Percentiles rank a stretch among this genome's conserved stretches.
Conservation (phyloP, 2,888 invertebrate species). For the Ommatoiulus sabulosus region DNA sequence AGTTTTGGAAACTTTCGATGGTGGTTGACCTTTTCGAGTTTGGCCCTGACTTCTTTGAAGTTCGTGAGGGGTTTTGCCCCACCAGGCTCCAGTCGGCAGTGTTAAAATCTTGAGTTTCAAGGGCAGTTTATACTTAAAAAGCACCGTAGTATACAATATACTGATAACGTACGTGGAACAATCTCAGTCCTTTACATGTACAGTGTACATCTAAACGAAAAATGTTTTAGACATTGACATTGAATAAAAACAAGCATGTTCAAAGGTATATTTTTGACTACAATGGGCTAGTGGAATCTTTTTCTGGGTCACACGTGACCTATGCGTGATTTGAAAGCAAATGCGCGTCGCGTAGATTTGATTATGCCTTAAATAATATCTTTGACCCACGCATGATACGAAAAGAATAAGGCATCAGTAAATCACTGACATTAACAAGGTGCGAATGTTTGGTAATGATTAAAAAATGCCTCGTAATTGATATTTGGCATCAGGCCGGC, state of each 20-base stretch:
- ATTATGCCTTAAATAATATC: background rate
- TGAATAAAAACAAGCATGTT: too few relatives aligned
- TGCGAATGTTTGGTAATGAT: constrained; percentile 30
- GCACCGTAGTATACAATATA: too few relatives aligned
- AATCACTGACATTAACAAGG: constrained; percentile 33
- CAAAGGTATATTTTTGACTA: too few relatives aligned
- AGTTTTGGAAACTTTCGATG: background rate
- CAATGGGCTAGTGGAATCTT: too few relatives aligned
- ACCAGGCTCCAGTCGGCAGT: background rate
- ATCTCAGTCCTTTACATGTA: too few relatives aligned
- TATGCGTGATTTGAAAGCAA: too few relatives aligned
- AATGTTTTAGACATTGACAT: too few relatives aligned
- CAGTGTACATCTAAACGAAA: too few relatives aligned
- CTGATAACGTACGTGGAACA: too few relatives aligned
- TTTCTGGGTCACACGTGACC: too few relatives aligned
- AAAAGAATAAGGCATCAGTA: background rate
- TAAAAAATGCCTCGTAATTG: constrained; percentile 47
- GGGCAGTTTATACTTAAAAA: background rate
- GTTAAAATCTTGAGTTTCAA: background rate
- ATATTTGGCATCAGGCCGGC: background rate
- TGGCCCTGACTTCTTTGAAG: background rate
- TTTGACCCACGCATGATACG: background rate
- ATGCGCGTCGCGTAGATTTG: too few relatives aligned
- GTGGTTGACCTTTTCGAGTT: constrained; percentile 6
- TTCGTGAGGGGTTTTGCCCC: background rate